phyloP scores from a whole-genome alignment of 2,888 invertebrate species.

The Brenthis daphne region DNA sequence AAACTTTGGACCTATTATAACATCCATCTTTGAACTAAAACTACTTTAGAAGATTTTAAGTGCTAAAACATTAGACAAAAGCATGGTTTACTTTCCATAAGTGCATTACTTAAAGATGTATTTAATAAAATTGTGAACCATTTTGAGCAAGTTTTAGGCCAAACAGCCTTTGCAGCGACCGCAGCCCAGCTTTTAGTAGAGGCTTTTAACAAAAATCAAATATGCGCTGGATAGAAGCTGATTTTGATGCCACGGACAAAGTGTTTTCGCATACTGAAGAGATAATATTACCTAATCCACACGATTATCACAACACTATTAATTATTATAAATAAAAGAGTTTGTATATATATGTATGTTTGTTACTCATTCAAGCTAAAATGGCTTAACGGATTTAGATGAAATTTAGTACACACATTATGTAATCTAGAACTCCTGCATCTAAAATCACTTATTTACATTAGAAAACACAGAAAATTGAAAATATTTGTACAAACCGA shows the following conservation, averaged over 20 bases:
- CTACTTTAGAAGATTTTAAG: constrained; percentile 21
- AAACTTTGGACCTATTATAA: constrained; percentile 12
- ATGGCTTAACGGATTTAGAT: too few species aligned
- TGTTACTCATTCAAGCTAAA: too few species aligned
- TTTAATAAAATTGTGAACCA: constrained; percentile 36
- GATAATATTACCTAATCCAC: background rate
- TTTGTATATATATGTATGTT: background rate
- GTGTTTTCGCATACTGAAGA: constrained; percentile 15
- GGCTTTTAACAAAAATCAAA: constrained; percentile 46
- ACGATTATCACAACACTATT: background rate
- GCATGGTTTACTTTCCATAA: constrained; percentile 26
- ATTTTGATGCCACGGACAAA: constrained; percentile 13
- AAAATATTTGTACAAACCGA: too few species aligned
- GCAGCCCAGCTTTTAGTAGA: constrained; percentile 48
- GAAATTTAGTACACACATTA: too few species aligned
- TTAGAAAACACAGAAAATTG: too few species aligned
- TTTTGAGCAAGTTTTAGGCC: constrained; percentile 39
- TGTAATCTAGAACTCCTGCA: too few species aligned
- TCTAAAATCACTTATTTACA: too few species aligned
- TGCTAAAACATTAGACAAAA: constrained; percentile 26
- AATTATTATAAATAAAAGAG: background rate
- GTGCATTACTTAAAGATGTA: constrained; percentile 38
- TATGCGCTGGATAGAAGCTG: constrained; percentile 30
- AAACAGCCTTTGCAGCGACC: constrained; percentile 44
- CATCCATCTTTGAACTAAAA: constrained; percentile 15